Conservation (phyloP, 2,888 invertebrate species). For the Melanostoma scalare region DNA sequence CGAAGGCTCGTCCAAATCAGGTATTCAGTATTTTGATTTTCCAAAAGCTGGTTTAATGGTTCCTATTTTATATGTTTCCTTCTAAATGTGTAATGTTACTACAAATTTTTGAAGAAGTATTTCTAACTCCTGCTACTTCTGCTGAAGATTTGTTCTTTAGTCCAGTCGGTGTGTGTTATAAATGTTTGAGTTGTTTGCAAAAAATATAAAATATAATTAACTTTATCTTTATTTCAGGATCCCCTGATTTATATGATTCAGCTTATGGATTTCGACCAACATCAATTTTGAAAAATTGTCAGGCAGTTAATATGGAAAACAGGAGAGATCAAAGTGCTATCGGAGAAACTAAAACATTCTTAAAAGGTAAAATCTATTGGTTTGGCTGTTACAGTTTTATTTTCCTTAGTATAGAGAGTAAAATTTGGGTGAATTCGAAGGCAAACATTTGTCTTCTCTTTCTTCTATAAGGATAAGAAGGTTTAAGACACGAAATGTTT, state of each 20-base stretch:
- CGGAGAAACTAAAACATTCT: slow-evolving; percentile 6
- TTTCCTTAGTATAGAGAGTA: too few species aligned
- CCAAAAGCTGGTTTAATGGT: slow-evolving; percentile 35
- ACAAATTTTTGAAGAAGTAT: slow-evolving; percentile 63
- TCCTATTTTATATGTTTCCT: slow-evolving; percentile 53
- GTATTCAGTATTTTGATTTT: slow-evolving; percentile 42
- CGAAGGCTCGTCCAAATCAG: slow-evolving; percentile 34
- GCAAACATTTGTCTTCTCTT: too few species aligned
- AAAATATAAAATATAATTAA: background rate
- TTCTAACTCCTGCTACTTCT: slow-evolving; percentile 78
- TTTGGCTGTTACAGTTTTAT: too few species aligned
- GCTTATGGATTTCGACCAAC: slow-evolving; percentile 45
- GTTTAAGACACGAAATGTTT: too few species aligned
- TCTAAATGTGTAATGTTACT: slow-evolving; percentile 53
- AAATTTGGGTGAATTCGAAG: too few species aligned
- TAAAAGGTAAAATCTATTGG: slow-evolving; percentile 21
- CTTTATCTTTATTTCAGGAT: slow-evolving; percentile 41
- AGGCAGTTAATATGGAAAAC: slow-evolving; percentile 41
- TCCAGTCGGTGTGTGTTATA: slow-evolving; percentile 79
- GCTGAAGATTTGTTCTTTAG: slow-evolving; percentile 80
- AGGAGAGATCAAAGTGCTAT: slow-evolving; percentile 15
- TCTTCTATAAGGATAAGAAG: too few species aligned
- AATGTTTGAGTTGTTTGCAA: slow-evolving; percentile 19
- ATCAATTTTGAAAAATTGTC: slow-evolving; percentile 52
- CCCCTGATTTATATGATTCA: slow-evolving; percentile 32